Evolutionary conservation across 2,797 vertebrate species (phyloP).

Genomic region (Channa striata): DNA sequence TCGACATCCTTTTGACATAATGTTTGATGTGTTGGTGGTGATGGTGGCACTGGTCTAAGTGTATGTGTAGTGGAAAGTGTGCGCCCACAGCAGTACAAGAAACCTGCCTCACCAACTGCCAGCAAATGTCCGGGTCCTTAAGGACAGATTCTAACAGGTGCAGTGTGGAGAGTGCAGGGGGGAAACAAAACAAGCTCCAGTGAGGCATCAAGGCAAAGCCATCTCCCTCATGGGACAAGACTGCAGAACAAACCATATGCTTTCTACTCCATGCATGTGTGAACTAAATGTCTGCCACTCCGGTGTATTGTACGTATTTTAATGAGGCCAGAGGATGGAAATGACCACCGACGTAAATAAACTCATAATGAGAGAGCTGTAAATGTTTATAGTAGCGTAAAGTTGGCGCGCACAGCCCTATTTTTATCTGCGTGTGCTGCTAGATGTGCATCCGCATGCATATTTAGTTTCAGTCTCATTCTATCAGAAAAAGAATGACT

Average conservation of each 20-base stretch:
- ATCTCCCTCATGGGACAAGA: constrained; percentile 9
- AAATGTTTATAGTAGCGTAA: constrained; percentile 25
- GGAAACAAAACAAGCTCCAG: constrained; percentile 12
- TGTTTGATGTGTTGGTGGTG: neutral
- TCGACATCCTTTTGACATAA: neutral
- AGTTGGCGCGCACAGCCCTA: neutral
- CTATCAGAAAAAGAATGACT: constrained; percentile 16
- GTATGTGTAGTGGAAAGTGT: neutral
- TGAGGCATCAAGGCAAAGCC: constrained; percentile 36
- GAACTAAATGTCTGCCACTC: constrained; percentile 3
- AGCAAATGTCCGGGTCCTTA: constrained; percentile 28
- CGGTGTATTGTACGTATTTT: constrained; percentile 1
- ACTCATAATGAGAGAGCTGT: constrained; percentile 31
- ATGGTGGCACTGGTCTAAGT: neutral
- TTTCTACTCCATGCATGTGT: constrained; percentile 10
- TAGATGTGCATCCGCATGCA: neutral
- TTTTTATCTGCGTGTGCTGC: neutral
- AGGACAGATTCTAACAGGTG: constrained; percentile 23
- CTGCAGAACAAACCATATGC: constrained; percentile 42
- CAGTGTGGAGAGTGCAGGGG: constrained; percentile 12
- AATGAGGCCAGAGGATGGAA: constrained; percentile 12
- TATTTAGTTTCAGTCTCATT: constrained; percentile 1
- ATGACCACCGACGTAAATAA: constrained; percentile 34
- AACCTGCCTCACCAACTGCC: constrained; percentile 13
- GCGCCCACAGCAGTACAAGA: neutral